These are phyloP conservation scores for Cyanocitta stelleri DNA, from an alignment of 2,113 vertebrate species.

Conservation along the genomic window DNA sequence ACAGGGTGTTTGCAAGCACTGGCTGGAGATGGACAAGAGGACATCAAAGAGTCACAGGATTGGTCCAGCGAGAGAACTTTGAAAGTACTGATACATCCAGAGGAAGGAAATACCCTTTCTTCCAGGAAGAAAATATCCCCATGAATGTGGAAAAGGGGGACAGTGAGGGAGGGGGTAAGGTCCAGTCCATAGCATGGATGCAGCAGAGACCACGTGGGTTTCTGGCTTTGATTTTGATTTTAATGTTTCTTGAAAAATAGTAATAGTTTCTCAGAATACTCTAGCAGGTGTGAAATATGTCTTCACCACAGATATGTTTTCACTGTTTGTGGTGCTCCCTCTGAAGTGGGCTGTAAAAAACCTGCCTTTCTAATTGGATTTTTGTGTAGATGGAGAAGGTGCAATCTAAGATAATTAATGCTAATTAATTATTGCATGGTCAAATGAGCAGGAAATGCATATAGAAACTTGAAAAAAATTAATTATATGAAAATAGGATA, in stretches of 20 bases:
- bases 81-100: not conserved
- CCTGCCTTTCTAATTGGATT: constrained; percentile 56
- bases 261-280: constrained; percentile 47
- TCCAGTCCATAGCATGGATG: not conserved
- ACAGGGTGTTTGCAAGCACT: not conserved
- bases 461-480: constrained; percentile 65
- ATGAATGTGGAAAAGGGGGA: not conserved
- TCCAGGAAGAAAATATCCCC: not conserved
- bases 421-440: constrained; percentile 77
- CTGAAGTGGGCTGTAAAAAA: constrained; percentile 48
- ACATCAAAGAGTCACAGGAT: not conserved
- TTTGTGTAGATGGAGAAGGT: constrained; percentile 55
- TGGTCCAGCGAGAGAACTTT: accelerated
- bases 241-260: constrained; percentile 5
- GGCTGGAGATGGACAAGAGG: not conserved
- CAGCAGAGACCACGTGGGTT: accelerated
- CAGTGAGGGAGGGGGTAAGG: accelerated
- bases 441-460: constrained; percentile 73
- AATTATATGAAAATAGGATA: constrained; percentile 72
- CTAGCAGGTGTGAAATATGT: not conserved
- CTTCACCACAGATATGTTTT: not conserved
- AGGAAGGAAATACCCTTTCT: not conserved
- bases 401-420: constrained; percentile 74
- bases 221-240: not conserved
- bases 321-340: constrained; percentile 10